Evolutionary conservation across 2,888 invertebrate species (phyloP), one percentile per base, ranked within the genome.

Genomic region (Allacma fusca): DNA sequence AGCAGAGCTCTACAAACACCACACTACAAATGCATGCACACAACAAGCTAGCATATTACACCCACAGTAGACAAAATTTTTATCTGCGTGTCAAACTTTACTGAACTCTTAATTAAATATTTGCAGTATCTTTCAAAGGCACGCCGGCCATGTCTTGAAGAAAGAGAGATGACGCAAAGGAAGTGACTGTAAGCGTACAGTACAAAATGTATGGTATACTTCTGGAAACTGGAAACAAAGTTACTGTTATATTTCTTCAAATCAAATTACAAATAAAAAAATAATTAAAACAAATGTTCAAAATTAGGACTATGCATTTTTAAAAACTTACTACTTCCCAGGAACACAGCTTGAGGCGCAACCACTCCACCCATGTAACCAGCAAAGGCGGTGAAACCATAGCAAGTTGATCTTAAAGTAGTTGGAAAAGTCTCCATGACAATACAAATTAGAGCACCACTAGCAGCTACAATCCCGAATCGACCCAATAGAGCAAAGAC

Each of bases 371-470:
- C 80, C 23, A 83, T 23, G 28, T 80, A 80, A 0, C 81, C 81
- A 13, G 80, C 80, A 24, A 81, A 76, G n/a, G 80, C 77, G 57
- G 82, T 82, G 57, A 83, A 75, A 26, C 83, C 81, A 26, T 82
- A 76, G 21, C 80, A 80, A 0, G 79, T 75, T 0, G 80, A 78
- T 19, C 83, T 50, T 13, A 82, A 73, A 9, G 78, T 71, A 0
- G 83, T 83, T 5, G 83, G 83, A 67, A 83, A 83, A 16, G 82
- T 68, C 76, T 83, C 83, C 29, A 81, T 79, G 21, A 80, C 80
- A 62, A 81, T 80, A 64, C 81, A 82, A 5, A 70, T 71, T n/a
- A 76, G n/a, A n/a, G 43, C 26, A 21, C 81, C 81, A 79, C 81
- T 82, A 21, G 79, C 75, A 12, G 79, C 64, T 1, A 69, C 75